These are phyloP conservation scores for Trichechus manatus DNA, from an alignment of 2,113 vertebrate genomes.

Conservation along the genomic window DNA sequence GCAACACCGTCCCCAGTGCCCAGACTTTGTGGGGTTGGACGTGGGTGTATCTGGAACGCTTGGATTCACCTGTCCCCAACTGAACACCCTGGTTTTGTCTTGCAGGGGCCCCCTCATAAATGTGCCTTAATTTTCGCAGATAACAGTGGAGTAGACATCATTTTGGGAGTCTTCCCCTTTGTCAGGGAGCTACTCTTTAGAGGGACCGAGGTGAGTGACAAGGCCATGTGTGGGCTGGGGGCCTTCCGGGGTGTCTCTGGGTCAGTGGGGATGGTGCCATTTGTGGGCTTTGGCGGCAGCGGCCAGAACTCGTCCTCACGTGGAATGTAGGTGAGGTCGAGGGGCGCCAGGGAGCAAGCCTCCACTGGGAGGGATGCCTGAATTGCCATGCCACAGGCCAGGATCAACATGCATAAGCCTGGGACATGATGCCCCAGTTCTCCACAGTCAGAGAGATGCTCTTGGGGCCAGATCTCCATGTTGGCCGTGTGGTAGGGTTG, in stretches of 20 bases:
- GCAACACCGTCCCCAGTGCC: neutral
- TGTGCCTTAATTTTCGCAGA: slow-evolving; percentile 99
- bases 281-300: neutral
- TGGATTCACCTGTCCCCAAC: slow-evolving; percentile 78
- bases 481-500: neutral
- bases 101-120: slow-evolving; percentile 99
- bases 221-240: neutral
- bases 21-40: neutral
- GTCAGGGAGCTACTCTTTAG: slow-evolving; percentile 97
- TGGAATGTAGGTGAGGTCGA: slow-evolving; percentile 60
- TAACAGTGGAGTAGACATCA: slow-evolving; percentile 99
- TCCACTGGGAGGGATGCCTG: too few species aligned
- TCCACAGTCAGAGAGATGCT: neutral
- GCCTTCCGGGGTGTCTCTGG: slow-evolving; percentile 52
- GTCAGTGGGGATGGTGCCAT: slow-evolving; percentile 37
- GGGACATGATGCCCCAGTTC: neutral
- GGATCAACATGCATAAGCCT: neutral
- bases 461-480: neutral
- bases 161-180: slow-evolving; percentile 99
- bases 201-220: slow-evolving; percentile 95
- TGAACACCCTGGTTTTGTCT: slow-evolving; percentile 92
- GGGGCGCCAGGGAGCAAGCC: neutral
- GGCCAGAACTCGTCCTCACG: neutral
- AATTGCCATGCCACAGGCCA: neutral
- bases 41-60: neutral